phyloP scores from a whole-genome alignment of 2,113 vertebrate genomes.

The Puffinus mauretanicus region DNA sequence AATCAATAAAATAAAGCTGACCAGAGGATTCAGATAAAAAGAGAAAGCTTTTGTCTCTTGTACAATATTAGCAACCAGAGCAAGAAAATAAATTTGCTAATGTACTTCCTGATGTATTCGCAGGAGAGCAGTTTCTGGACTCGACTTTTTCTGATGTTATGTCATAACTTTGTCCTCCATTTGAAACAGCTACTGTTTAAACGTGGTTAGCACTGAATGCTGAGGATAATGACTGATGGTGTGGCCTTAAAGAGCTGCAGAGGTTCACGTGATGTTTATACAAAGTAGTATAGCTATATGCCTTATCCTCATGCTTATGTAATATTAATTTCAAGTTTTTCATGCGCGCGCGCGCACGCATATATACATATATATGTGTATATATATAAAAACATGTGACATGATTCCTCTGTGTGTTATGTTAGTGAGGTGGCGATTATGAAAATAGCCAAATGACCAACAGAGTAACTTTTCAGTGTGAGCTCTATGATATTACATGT shows the following conservation, averaged over 20 bases:
- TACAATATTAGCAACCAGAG: background rate
- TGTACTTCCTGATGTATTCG: background rate
- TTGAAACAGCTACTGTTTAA: background rate
- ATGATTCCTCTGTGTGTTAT: background rate
- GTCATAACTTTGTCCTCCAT: background rate
- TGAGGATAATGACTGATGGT: background rate
- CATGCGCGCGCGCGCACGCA: accelerated
- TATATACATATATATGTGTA: background rate
- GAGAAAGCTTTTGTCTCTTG: background rate
- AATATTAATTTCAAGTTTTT: background rate
- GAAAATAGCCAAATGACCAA: background rate
- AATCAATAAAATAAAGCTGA: background rate
- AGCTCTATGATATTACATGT: accelerated
- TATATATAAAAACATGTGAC: background rate
- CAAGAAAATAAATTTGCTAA: background rate
- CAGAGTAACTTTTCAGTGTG: background rate
- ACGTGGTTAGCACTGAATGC: accelerated
- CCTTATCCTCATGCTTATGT: background rate
- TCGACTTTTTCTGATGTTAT: background rate
- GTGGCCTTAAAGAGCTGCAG: background rate
- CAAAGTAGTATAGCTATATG: background rate
- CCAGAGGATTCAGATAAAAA: background rate
- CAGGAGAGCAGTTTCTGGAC: background rate
- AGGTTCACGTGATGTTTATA: background rate
- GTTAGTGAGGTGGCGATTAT: background rate